Evolutionary conservation across 2,797 vertebrate genomes (phyloP), one percentile per base, ranked within the genome.

Genomic region (Astyanax mexicanus): DNA sequence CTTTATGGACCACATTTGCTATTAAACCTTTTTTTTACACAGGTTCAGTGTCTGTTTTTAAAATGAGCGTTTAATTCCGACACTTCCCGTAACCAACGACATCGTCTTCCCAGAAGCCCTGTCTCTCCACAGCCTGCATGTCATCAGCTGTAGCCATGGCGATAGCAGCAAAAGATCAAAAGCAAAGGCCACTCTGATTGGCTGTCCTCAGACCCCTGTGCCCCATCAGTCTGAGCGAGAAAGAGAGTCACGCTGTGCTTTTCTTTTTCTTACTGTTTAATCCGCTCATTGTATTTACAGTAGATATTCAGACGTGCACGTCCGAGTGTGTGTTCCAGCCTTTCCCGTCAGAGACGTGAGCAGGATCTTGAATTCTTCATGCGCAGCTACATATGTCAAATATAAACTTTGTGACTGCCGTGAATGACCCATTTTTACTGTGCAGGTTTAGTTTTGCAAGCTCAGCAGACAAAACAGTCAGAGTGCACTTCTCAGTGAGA

Each of bases 331-430:
- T 42, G 10, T 35, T 38, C 32, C 29, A 61, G 15, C 5, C 13
- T 57, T 66, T 77, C 44, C 27, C 49, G 7, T 77, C 23, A 49
- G 32, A 29, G n/a, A 40, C 25, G 13, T 38, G 15, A 44, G 29
- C 38, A 38, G 32, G 1, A 4, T 21, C 47, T 77, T 47, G 70
- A 27, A 54, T 68, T 65, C 67, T 54, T 61, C 47, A 66, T 32
- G 38, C 40, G 64, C 29, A 69, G 52, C 47, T 19, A 15, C 64
- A 47, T 47, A 52, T 72, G 69, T 64, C 69, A 76, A 68, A 72
- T 61, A 55, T 15, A 52, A 38, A 51, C 47, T 21, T 52, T 60
- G 5, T 64, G 70, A 57, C 42, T 61, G 45, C 55, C 38, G 44
- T 27, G 7, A 62, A 51, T 44, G 6, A 37, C 42, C 47, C 60